phyloP scores from a whole-genome alignment of 2,888 invertebrate genomes.

The Ophraella communa region DNA sequence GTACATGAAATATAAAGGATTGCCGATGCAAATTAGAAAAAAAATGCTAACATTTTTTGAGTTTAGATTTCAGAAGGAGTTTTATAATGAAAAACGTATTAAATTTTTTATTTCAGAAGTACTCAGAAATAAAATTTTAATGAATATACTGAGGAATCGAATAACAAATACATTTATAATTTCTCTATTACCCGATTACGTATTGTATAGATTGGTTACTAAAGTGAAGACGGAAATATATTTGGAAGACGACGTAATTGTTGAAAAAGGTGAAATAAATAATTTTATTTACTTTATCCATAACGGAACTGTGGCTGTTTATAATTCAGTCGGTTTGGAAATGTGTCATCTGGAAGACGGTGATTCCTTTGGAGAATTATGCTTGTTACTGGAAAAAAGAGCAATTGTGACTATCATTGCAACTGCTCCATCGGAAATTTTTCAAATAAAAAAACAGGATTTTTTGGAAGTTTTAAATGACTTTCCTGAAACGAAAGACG shows the following conservation, averaged over 20 bases:
- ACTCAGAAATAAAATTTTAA: conserved; percentile 53
- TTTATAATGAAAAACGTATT: conserved; percentile 56
- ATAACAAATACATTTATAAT: conserved; percentile 57
- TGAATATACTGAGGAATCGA: conserved; percentile 54
- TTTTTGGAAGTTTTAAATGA: conserved; percentile 55
- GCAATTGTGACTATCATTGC: conserved; percentile 58
- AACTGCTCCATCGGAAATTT: conserved; percentile 60
- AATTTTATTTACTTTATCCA: conserved; percentile 29
- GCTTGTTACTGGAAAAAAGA: conserved; percentile 57
- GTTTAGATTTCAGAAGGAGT: conserved; percentile 57
- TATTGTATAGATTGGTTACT: conserved; percentile 17
- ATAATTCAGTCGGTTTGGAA: conserved; percentile 56
- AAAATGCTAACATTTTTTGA: conserved; percentile 56
- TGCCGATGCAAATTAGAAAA: conserved; percentile 53
- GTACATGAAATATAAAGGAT: conserved; percentile 59
- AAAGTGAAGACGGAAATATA: conserved; percentile 27
- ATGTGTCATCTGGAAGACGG: conserved; percentile 61
- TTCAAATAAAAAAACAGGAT: conserved; percentile 54
- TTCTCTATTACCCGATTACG: conserved; percentile 38
- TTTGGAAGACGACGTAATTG: conserved; percentile 23
- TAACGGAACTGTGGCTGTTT: conserved; percentile 46
- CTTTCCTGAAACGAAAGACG: conserved; percentile 52
- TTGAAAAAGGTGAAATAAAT: neutral
- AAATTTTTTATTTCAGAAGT: conserved; percentile 47
- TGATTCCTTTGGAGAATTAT: conserved; percentile 61